Percentiles rank a stretch among this genome's conserved stretches.
Conservation (phyloP, 1,140 invertebrate genomes). For the Plodia interpunctella region DNA sequence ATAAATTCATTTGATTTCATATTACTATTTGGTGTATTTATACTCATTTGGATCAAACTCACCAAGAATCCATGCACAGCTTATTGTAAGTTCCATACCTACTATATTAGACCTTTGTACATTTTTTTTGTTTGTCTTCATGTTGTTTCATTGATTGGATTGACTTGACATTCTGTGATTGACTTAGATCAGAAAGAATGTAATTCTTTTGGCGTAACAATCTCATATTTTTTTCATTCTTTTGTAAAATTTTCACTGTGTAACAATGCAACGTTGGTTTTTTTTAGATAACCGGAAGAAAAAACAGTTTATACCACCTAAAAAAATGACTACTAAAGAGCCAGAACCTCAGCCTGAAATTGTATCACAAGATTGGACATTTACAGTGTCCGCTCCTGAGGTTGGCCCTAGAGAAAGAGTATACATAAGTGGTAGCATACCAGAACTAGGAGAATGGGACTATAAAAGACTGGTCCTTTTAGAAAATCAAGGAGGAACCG, state of each 20-base stretch:
- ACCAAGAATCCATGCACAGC: too few species aligned
- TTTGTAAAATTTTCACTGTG: background rate
- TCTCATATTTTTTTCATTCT: too few species aligned
- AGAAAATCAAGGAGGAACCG: constrained; percentile 48
- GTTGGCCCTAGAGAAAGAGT: constrained; percentile 52
- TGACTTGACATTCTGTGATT: background rate
- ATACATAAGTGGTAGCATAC: constrained; percentile 49
- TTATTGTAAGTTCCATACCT: too few species aligned
- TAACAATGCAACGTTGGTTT: constrained; percentile 78
- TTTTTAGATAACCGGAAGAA: constrained; percentile 72
- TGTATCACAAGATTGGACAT: constrained; percentile 64
- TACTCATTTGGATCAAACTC: too few species aligned
- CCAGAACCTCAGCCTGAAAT: constrained; percentile 32
- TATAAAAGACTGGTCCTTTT: constrained; percentile 71
- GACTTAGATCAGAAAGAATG: too few species aligned
- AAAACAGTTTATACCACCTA: constrained; percentile 35
- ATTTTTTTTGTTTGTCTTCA: background rate
- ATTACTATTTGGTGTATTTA: too few species aligned
- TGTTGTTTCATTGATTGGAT: background rate
- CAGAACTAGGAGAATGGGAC: constrained; percentile 70
- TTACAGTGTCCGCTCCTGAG: constrained; percentile 58
- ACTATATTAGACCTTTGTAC: too few species aligned
- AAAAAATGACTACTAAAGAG: constrained; percentile 49
- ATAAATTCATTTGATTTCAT: too few species aligned
- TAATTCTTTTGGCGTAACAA: background rate